A percentile compares a stretch with the other conserved stretches of the same genome.
Evolutionary conservation across 2,888 invertebrate genomes (phyloP).

Genomic region (Stramonita haemastoma): DNA sequence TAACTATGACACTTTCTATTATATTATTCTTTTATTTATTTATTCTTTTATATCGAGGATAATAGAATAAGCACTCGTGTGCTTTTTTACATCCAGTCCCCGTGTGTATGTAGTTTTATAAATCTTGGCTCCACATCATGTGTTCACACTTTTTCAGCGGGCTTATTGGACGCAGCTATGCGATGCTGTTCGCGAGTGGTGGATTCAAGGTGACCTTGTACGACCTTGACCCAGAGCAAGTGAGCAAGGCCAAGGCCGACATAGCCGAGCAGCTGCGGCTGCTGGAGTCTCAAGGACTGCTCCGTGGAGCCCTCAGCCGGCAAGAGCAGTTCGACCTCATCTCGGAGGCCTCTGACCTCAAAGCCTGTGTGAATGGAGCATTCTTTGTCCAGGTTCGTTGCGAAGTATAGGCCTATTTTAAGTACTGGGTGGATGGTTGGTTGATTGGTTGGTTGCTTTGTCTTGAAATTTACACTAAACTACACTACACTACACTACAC

Average conservation of each 20-base stretch:
- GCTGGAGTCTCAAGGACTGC: slow-evolving; percentile 79
- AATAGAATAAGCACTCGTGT: no score
- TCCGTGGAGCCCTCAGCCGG: slow-evolving; percentile 86
- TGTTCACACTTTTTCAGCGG: slow-evolving; percentile 82
- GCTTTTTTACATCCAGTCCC: no score
- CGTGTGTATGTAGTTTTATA: no score
- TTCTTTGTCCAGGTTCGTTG: slow-evolving; percentile 82
- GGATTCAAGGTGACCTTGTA: slow-evolving; percentile 93
- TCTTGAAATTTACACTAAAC: no score
- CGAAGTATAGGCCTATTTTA: no score
- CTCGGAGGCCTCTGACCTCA: slow-evolving; percentile 85
- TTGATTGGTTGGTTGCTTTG: no score
- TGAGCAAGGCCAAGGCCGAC: slow-evolving; percentile 81
- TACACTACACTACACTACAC: no score
- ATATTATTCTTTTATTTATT: no score
- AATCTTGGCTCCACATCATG: no score
- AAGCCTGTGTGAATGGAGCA: slow-evolving; percentile 86
- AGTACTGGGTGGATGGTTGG: no score
- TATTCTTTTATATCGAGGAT: no score
- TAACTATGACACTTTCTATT: no score
- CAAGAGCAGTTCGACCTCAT: slow-evolving; percentile 88
- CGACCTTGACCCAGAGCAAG: slow-evolving; percentile 80
- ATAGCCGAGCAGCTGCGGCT: slow-evolving; percentile 83
- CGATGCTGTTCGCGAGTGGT: slow-evolving; percentile 94
- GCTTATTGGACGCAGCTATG: slow-evolving; percentile 96